Conservation (phyloP, 23 tunicate species). For the Trididemnum miniatum region DNA sequence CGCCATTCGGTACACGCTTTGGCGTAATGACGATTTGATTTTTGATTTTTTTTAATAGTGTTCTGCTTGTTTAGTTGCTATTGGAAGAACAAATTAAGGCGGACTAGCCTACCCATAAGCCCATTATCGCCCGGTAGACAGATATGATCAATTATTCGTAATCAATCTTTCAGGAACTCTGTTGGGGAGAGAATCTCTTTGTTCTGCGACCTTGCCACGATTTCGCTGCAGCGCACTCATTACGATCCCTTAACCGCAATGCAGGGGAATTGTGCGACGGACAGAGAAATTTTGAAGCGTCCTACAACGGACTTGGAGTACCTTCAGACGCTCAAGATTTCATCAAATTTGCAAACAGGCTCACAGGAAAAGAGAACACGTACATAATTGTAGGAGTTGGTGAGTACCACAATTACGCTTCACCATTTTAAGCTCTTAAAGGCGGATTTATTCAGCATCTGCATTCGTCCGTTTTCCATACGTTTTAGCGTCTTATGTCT, state of each 20-base stretch:
- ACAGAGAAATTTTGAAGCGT: constrained; percentile 29
- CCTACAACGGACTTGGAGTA: constrained; percentile 8
- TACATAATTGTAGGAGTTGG: constrained; percentile 50
- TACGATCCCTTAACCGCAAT: background rate
- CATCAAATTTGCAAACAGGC: constrained; percentile 9
- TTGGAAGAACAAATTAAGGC: too few species aligned
- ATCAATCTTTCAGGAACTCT: constrained; percentile 25
- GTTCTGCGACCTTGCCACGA: constrained; percentile 48
- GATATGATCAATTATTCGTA: background rate
- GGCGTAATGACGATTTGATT: too few species aligned
- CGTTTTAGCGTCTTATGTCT: too few species aligned
- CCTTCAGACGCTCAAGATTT: constrained; percentile 18
- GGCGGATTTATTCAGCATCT: too few species aligned
- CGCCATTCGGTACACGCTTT: too few species aligned
- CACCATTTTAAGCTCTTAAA: too few species aligned
- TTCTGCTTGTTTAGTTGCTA: too few species aligned
- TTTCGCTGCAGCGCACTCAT: constrained; percentile 32
- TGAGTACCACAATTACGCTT: too few species aligned
- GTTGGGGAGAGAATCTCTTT: constrained; percentile 48
- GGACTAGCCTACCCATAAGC: too few species aligned
- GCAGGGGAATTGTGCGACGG: constrained; percentile 31
- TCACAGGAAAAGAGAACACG: constrained; percentile 25
- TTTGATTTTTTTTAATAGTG: too few species aligned
- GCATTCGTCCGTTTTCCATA: too few species aligned
- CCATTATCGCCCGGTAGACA: too few species aligned